phyloP scores from a whole-genome alignment of 2,113 vertebrate species.

The Entosphenus tridentatus region DNA sequence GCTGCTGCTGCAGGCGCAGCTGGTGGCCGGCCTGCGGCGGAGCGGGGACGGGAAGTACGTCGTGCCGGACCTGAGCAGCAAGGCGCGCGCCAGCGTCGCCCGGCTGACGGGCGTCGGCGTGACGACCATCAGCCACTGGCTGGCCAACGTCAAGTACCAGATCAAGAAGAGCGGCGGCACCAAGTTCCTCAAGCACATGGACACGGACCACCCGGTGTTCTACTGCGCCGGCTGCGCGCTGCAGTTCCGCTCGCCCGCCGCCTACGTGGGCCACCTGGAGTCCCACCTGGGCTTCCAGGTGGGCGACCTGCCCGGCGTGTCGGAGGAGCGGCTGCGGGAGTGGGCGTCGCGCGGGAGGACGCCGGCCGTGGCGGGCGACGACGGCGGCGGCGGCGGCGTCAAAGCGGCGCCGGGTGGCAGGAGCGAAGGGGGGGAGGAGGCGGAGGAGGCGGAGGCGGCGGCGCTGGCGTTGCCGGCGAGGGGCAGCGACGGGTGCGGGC shows the following conservation, averaged over 20 bases:
- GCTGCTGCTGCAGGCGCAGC: conserved; percentile 90
- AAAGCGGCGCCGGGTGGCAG: too few species aligned
- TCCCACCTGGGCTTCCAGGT: conserved; percentile 88
- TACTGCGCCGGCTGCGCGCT: conserved; percentile 97
- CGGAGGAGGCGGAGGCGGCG: conserved; percentile 41
- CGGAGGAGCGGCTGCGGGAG: conserved; percentile 72
- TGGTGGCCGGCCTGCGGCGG: conserved; percentile 70
- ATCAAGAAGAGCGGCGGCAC: conserved; percentile 90
- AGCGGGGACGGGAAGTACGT: conserved; percentile 77
- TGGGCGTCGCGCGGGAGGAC: conserved; percentile 62
- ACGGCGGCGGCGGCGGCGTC: conserved; percentile 19
- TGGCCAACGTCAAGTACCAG: conserved; percentile 99
- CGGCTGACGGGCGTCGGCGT: conserved; percentile 98
- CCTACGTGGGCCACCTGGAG: conserved; percentile 88
- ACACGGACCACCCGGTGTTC: conserved; percentile 90
- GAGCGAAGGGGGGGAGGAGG: conserved; percentile 33
- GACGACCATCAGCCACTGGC: conserved; percentile 99
- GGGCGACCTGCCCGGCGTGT: conserved; percentile 90
- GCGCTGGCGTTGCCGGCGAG: conserved; percentile 93
- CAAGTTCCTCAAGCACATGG: conserved; percentile 96
- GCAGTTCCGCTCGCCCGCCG: conserved; percentile 91
- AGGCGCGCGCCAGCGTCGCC: conserved; percentile 91
- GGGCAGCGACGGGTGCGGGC: conserved; percentile 92
- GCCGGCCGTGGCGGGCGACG: conserved; percentile 5
- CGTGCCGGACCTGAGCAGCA: conserved; percentile 73